These are phyloP conservation scores for Chymomyza amoena DNA, from an alignment of 2,888 invertebrate species.

Conservation along the genomic window DNA sequence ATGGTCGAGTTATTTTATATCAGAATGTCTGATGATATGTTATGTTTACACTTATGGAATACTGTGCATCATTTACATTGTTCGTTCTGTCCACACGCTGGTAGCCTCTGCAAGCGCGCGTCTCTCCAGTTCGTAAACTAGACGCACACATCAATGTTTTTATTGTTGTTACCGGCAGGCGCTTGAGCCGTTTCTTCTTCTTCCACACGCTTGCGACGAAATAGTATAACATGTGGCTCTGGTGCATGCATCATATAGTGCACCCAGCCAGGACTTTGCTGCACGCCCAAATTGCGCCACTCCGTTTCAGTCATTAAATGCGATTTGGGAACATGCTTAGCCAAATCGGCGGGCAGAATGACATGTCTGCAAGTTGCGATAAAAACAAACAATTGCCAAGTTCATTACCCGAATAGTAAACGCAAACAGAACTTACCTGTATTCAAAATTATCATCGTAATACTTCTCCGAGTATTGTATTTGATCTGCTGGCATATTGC, in stretches of 20 bases:
- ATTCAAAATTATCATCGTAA: slow-evolving; percentile 91
- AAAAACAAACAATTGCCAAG: background rate
- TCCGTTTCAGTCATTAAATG: slow-evolving; percentile 96
- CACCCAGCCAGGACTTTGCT: slow-evolving; percentile 93
- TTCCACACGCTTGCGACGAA: slow-evolving; percentile 81
- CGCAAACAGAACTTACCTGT: slow-evolving; percentile 82
- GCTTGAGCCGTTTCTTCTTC: slow-evolving; percentile 11
- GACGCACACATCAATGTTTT: slow-evolving; percentile 36
- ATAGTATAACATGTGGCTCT: slow-evolving; percentile 92
- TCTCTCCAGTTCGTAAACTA: slow-evolving; percentile 10
- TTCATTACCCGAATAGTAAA: background rate
- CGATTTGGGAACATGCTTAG: slow-evolving; percentile 90
- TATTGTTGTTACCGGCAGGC: background rate
- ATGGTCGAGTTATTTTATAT: slow-evolving; percentile 52
- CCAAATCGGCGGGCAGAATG: slow-evolving; percentile 90
- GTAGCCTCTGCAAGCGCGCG: slow-evolving; percentile 18
- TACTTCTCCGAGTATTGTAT: slow-evolving; percentile 97
- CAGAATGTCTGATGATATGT: slow-evolving; percentile 42
- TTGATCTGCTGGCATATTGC: slow-evolving; percentile 85
- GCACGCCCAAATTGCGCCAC: slow-evolving; percentile 96
- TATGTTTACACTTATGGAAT: slow-evolving; percentile 43
- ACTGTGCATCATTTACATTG: slow-evolving; percentile 31
- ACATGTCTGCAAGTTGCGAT: slow-evolving; percentile 85
- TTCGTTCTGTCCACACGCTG: slow-evolving; percentile 4
- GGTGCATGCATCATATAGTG: slow-evolving; percentile 88